Percentiles rank a stretch among this genome's conserved stretches.
These are phyloP conservation scores for Ctenochaetus hawaiiensis DNA, from an alignment of 2,797 vertebrate species.

Conservation along the genomic window DNA sequence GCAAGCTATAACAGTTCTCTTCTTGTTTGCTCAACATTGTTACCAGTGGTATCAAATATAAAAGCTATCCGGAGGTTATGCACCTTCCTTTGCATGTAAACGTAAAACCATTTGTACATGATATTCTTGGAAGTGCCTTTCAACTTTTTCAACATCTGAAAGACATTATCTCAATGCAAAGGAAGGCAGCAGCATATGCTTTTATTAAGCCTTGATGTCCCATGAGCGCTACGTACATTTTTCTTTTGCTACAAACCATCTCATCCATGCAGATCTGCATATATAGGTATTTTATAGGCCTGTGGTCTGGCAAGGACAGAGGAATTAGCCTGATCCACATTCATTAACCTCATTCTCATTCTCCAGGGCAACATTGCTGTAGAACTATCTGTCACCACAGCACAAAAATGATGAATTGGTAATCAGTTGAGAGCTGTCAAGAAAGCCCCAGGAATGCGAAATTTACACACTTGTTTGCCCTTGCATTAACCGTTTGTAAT, in stretches of 20 bases:
- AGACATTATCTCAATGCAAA: constrained; percentile 54
- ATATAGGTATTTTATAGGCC: constrained; percentile 77
- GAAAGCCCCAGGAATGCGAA: constrained; percentile 82
- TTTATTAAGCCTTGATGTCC: constrained; percentile 60
- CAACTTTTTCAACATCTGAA: constrained; percentile 47
- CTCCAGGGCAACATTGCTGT: constrained; percentile 79
- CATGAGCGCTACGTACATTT: constrained; percentile 63
- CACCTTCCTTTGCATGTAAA: constrained; percentile 22
- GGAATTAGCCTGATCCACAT: constrained; percentile 87
- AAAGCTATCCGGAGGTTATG: constrained; percentile 4
- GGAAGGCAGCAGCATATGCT: constrained; percentile 54
- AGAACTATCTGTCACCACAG: constrained; percentile 81
- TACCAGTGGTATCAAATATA: constrained; percentile 2
- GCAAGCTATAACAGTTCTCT: neutral
- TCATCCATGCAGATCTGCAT: constrained; percentile 64
- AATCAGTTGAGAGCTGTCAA: constrained; percentile 88
- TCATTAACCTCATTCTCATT: constrained; percentile 88
- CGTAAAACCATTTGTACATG: constrained; percentile 5
- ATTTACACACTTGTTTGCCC: constrained; percentile 85
- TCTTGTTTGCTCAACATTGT: constrained; percentile 20
- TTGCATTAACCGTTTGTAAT: constrained; percentile 86
- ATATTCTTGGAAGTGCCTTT: constrained; percentile 21
- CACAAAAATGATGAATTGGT: constrained; percentile 87
- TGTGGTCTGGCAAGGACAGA: constrained; percentile 82
- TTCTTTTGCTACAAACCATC: constrained; percentile 70